Conservation (phyloP, 92 coral and sea anemone species). For the Actinernus sp. region DNA sequence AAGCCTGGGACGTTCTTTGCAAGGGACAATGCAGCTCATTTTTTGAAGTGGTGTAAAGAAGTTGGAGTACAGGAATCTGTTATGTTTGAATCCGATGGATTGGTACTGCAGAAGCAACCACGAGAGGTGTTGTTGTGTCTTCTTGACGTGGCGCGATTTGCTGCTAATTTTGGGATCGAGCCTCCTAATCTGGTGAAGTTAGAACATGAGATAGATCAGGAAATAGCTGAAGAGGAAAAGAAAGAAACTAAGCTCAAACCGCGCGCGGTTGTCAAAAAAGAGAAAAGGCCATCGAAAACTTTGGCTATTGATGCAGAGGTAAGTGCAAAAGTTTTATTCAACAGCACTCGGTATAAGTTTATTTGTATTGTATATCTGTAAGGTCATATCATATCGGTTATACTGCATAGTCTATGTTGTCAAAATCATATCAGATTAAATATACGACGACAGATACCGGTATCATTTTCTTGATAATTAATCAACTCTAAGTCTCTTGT, state of each 20-base stretch:
- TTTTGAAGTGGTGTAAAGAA: slow-evolving; percentile 92
- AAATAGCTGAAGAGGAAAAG: slow-evolving; percentile 84
- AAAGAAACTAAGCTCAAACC: too few relatives aligned
- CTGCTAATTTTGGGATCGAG: slow-evolving; percentile 89
- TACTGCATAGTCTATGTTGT: too few relatives aligned
- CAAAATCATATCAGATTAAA: too few relatives aligned
- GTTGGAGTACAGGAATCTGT: slow-evolving; percentile 93
- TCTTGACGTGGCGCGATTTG: slow-evolving; percentile 91
- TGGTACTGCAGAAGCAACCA: slow-evolving; percentile 94
- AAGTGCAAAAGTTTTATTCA: too few relatives aligned
- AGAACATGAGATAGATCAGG: slow-evolving; percentile 96
- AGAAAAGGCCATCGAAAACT: slow-evolving; percentile 64
- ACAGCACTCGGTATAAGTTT: too few relatives aligned
- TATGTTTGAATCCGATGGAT: slow-evolving; percentile 94
- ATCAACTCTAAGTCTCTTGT: too few relatives aligned
- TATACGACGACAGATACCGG: too few relatives aligned
- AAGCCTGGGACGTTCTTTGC: slow-evolving; percentile 96
- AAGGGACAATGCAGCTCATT: slow-evolving; percentile 94
- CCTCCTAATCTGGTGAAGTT: slow-evolving; percentile 91
- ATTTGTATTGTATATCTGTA: too few relatives aligned
- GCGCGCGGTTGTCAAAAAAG: slow-evolving; percentile 52
- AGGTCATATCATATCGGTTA: too few relatives aligned
- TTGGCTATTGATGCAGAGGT: slow-evolving; percentile 89
- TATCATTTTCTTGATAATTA: too few relatives aligned
- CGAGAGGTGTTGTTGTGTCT: slow-evolving; percentile 92